Evolutionary conservation across 2,797 vertebrate genomes (phyloP), one percentile per base, ranked within the genome.

Genomic region (Gila robusta): DNA sequence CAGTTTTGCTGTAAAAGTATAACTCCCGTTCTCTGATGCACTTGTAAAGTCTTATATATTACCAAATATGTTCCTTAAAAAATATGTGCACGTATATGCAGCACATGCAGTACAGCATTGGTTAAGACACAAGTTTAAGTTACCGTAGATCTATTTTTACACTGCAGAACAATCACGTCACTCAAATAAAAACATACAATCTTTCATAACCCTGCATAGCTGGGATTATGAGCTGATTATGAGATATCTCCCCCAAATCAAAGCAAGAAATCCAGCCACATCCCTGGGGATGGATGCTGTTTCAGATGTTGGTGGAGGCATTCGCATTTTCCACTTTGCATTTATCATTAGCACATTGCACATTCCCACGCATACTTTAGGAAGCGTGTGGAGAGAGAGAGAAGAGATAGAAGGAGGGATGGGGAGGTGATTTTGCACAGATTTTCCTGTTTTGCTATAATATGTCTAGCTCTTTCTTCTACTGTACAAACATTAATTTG

Each of bases 281-380:
- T 89, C 81, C 82, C 67, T 26, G 71, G 82, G 78, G 89, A 81
- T 35, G 87, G 93, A 93, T 95, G 92, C 93, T 89, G 73, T 89
- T 83, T 93, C 81, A 81, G 86, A 95, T 94, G 94, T 95, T 89
- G 93, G 94, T 93, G 94, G 93, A 93, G 89, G 91, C 94, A 95
- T 95, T 96, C 93, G 93, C 94, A 95, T 95, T 95, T 95, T 94
- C 77, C 85, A 84, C 76, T 83, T 87, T 94, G 94, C 94, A 89
- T 94, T 95, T 95, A 95, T 96, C 94, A 95, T 95, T 94, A 95
- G 93, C 95, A 95, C 94, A 95, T 94, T 94, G 94, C 94, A 90
- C 93, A 94, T 94, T 94, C 95, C 95, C 95, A 96, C 95, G 94
- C 95, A 92, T 93, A 93, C 93, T 94, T 93, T 89, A 92, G 94